Conservation (phyloP, 2,797 vertebrate species). For the Serranus cabrilla region DNA sequence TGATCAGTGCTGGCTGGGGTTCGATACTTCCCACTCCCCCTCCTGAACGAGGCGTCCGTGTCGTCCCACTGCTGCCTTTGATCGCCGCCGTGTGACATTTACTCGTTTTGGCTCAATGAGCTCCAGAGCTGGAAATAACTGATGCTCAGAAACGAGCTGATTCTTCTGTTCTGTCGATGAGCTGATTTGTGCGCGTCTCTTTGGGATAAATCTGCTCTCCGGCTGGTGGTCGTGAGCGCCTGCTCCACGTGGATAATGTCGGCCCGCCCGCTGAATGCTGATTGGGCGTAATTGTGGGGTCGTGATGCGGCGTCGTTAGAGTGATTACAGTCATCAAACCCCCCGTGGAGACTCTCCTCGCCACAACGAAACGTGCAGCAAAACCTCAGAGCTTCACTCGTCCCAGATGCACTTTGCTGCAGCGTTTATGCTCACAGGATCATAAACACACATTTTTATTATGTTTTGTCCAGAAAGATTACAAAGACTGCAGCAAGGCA, state of each 20-base stretch:
- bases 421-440: not conserved
- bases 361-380: not conserved
- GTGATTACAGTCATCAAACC: conserved; percentile 62
- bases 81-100: conserved; percentile 47
- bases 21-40: conserved; percentile 40
- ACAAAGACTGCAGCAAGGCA: not conserved
- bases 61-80: conserved; percentile 33
- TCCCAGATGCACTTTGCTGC: not conserved
- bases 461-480: no score
- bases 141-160: not conserved
- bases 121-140: conserved; percentile 19
- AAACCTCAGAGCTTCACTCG: not conserved
- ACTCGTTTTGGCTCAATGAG: conserved; percentile 27
- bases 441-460: not conserved
- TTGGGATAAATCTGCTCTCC: not conserved
- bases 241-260: conserved; percentile 14
- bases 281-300: conserved; percentile 58
- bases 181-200: not conserved
- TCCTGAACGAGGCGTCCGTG: conserved; percentile 33
- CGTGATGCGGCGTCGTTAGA: conserved; percentile 53
- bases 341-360: conserved; percentile 5
- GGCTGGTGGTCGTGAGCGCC: not conserved
- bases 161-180: not conserved
- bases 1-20: conserved; percentile 28
- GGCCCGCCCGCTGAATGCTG: conserved; percentile 46